These are phyloP conservation scores for Tholera decimalis DNA, from an alignment of 2,888 invertebrate species.

Conservation along the genomic window DNA sequence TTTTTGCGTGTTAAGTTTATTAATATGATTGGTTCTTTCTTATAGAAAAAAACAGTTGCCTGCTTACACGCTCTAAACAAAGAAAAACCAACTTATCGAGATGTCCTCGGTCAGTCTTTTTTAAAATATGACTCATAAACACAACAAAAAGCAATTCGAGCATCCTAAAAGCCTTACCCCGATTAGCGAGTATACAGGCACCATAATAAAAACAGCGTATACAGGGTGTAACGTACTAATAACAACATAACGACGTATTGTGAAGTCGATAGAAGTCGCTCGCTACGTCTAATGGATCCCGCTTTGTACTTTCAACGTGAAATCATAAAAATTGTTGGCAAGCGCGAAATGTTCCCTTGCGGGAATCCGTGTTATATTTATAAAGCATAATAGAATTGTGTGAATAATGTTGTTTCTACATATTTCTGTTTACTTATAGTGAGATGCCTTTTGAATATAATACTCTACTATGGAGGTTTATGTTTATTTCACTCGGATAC, in stretches of 20 bases:
- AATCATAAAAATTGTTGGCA: constrained; percentile 63
- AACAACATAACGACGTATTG: constrained; percentile 60
- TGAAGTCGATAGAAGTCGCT: constrained; percentile 55
- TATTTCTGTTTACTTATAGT: constrained; percentile 24
- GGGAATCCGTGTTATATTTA: constrained; percentile 36
- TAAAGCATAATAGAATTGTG: constrained; percentile 31
- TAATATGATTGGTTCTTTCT: too few relatives aligned
- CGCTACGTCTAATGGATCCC: constrained; percentile 63
- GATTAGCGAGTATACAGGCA: constrained; percentile 13
- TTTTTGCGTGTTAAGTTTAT: too few relatives aligned
- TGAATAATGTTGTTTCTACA: constrained; percentile 14
- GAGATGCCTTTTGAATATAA: constrained; percentile 8
- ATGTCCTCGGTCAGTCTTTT: not conserved
- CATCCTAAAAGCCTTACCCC: not conserved
- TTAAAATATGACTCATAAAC: not conserved
- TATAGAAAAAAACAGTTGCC: too few relatives aligned
- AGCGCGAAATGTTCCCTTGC: constrained; percentile 37
- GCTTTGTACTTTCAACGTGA: constrained; percentile 67
- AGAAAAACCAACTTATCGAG: too few relatives aligned
- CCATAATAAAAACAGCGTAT: constrained; percentile 29
- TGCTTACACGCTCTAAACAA: too few relatives aligned
- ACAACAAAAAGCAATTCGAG: not conserved
- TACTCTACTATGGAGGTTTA: too few relatives aligned
- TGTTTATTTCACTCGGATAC: too few relatives aligned
- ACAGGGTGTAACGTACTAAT: constrained; percentile 54